These are phyloP conservation scores for Parnassius glacialis DNA, from an alignment of 2,888 invertebrate species.

Conservation along the genomic window DNA sequence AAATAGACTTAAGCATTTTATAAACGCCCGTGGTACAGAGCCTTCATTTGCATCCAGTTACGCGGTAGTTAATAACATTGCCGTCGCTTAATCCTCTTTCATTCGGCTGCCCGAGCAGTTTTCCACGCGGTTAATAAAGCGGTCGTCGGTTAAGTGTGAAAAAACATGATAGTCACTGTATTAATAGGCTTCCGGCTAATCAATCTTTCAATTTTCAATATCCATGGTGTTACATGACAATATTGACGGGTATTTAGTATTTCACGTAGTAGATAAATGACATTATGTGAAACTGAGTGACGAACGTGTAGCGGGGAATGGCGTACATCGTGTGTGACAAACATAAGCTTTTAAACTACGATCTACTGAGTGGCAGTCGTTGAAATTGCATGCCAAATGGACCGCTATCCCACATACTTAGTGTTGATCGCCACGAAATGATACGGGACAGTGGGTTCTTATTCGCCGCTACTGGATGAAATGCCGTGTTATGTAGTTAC, in stretches of 20 bases:
- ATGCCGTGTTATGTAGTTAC: too few relatives aligned
- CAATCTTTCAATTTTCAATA: constrained; percentile 24
- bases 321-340: too few relatives aligned
- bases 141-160: constrained; percentile 19
- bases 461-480: too few relatives aligned
- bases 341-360: too few relatives aligned
- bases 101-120: constrained; percentile 19
- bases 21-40: constrained; percentile 12
- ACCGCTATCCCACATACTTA: too few relatives aligned
- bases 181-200: constrained; percentile 19
- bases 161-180: constrained; percentile 20
- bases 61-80: constrained; percentile 21
- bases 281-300: too few relatives aligned
- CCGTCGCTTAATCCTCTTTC: constrained; percentile 20
- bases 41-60: constrained; percentile 20
- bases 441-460: too few relatives aligned
- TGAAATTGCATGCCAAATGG: too few relatives aligned
- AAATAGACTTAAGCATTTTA: constrained; percentile 18
- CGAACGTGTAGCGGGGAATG: too few relatives aligned
- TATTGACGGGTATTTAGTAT: background rate
- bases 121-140: constrained; percentile 23
- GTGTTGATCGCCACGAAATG: too few relatives aligned
- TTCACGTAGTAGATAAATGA: too few relatives aligned
- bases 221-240: constrained; percentile 3
- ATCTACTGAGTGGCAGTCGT: too few relatives aligned